Conservation (phyloP, 2,797 vertebrate species). For the Neomorphus geoffroyi region DNA sequence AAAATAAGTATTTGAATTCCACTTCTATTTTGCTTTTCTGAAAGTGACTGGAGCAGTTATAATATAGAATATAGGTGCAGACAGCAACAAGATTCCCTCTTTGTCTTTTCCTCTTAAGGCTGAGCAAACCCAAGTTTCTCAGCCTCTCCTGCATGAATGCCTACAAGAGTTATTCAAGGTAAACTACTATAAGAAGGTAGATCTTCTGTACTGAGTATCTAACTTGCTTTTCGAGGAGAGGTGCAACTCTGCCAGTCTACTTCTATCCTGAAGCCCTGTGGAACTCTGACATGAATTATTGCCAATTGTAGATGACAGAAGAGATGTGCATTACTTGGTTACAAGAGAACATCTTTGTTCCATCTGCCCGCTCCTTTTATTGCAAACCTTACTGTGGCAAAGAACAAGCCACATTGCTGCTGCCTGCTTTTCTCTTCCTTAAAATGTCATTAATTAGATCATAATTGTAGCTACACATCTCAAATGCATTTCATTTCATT, state of each 20-base stretch:
- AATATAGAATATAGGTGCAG: not conserved
- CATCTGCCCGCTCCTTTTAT: slow-evolving; percentile 8
- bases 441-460: not conserved
- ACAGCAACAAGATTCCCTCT: not conserved
- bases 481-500: not conserved
- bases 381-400: not conserved
- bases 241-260: not conserved
- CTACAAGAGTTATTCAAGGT: not conserved
- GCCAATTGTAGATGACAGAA: not conserved
- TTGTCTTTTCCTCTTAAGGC: not conserved
- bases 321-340: slow-evolving; percentile 40
- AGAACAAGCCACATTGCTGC: not conserved
- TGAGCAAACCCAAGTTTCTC: not conserved
- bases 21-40: not conserved
- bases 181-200: not conserved
- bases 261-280: not conserved
- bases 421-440: not conserved
- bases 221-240: not conserved
- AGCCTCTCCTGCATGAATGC: not conserved
- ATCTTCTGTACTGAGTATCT: not conserved
- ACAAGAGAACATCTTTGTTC: slow-evolving; percentile 36
- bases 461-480: not conserved
- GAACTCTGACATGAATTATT: slow-evolving; percentile 45
- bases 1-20: not conserved
- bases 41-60: not conserved